Evolutionary conservation across 2,888 invertebrate species (phyloP).

Genomic region (Sinopyrophorus schimmeli): DNA sequence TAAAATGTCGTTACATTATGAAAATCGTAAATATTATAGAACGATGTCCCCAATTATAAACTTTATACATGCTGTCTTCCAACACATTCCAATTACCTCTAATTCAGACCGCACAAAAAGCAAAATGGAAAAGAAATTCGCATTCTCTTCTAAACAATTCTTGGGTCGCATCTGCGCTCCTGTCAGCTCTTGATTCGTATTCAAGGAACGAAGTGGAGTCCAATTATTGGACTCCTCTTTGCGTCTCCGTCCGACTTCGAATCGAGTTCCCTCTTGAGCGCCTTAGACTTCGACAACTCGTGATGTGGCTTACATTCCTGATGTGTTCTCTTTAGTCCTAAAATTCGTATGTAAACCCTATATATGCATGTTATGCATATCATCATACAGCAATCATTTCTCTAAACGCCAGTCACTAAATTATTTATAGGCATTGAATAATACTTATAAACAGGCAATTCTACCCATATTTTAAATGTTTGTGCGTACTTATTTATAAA

Average conservation of each 20-base stretch:
- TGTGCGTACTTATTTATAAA: no score
- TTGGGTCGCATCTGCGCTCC: conserved; percentile 42
- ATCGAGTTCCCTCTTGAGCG: conserved; percentile 32
- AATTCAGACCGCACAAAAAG: conserved; percentile 33
- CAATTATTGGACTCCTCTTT: conserved; percentile 48
- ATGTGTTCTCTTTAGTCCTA: conserved; percentile 17
- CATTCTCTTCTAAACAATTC: conserved; percentile 42
- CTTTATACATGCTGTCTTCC: conserved; percentile 22
- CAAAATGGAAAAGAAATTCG: conserved; percentile 38
- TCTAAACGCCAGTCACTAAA: no score
- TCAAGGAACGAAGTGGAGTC: conserved; percentile 45
- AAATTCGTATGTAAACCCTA: conserved; percentile 28
- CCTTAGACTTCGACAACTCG: conserved; percentile 39
- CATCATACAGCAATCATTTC: conserved; percentile 22
- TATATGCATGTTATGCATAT: conserved; percentile 27
- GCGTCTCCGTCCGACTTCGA: conserved; percentile 35
- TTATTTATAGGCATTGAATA: no score
- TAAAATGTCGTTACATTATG: no score
- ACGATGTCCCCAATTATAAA: conserved; percentile 23
- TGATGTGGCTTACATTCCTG: conserved; percentile 37
- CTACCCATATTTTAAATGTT: no score
- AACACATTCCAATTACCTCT: conserved; percentile 35
- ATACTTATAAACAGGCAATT: no score
- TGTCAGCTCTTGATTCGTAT: conserved; percentile 46
- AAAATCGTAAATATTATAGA: no score